Evolutionary conservation across 2,113 vertebrate species (phyloP).

Genomic region (Petrocephalus zakoni): DNA sequence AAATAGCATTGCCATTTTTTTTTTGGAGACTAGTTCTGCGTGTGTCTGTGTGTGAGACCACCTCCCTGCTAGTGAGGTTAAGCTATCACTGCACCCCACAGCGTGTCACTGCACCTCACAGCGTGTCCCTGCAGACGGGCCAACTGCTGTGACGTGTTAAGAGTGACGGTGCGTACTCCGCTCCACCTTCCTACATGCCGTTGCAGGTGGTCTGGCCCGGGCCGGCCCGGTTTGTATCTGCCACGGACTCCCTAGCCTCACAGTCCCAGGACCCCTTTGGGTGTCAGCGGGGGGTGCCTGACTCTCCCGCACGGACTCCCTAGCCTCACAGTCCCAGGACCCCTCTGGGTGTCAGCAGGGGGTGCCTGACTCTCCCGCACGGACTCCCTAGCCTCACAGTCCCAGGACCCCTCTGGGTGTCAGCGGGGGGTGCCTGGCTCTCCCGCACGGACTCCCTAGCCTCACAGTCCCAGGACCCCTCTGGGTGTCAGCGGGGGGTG

Average conservation of each 20-base stretch:
- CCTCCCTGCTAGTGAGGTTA: not conserved
- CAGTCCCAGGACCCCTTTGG: not conserved
- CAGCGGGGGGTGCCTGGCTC: too few species aligned
- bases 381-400: too few species aligned
- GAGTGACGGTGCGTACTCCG: not conserved
- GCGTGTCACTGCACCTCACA: too few species aligned
- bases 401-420: not conserved
- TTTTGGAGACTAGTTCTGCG: not conserved
- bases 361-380: too few species aligned
- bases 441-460: not conserved
- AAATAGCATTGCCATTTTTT: not conserved
- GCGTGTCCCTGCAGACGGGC: not conserved
- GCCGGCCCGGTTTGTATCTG: not conserved
- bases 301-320: not conserved
- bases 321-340: not conserved
- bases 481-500: not conserved
- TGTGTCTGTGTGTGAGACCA: not conserved
- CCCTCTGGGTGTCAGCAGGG: too few species aligned
- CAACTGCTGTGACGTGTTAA: not conserved
- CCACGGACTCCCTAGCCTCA: not conserved
- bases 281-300: not conserved
- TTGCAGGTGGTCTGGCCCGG: not conserved
- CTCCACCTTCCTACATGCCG: not conserved
- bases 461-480: not conserved
- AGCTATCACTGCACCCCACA: not conserved